Evolutionary conservation across 2,113 vertebrate genomes (phyloP).

Genomic region (Emydocephalus ijimae): DNA sequence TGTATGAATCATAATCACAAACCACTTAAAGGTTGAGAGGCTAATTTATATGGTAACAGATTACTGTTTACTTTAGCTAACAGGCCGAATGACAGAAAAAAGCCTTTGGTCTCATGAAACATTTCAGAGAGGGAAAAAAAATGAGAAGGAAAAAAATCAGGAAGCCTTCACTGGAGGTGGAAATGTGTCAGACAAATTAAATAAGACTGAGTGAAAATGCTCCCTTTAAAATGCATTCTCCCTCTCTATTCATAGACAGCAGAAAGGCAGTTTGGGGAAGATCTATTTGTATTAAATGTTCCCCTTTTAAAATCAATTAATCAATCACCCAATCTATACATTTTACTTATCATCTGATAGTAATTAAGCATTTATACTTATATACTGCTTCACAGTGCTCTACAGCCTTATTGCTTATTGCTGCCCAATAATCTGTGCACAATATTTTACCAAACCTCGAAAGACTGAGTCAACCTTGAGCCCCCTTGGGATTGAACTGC

Average conservation of each 20-base stretch:
- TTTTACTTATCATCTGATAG: not conserved
- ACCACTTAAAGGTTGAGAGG: conserved; percentile 3
- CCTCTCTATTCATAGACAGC: not conserved
- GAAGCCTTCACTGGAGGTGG: not conserved
- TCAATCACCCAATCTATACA: not conserved
- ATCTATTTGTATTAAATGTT: not conserved
- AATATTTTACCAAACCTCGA: not conserved
- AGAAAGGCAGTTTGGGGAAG: not conserved
- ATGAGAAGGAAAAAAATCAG: not conserved
- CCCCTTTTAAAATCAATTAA: not conserved
- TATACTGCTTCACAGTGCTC: not conserved
- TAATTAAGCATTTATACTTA: not conserved
- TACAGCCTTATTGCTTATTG: not conserved
- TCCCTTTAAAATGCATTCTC: not conserved
- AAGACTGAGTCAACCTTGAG: not conserved
- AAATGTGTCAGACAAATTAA: not conserved
- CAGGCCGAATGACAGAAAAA: not conserved
- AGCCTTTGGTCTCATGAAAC: not conserved
- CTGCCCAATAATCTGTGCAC: not conserved
- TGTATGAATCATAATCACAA: conserved; percentile 22
- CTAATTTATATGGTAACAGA: conserved; percentile 24
- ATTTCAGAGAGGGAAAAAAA: not conserved
- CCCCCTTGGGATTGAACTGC: not conserved
- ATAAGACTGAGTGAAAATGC: not conserved
- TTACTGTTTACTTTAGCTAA: conserved; percentile 16